A percentile compares a stretch with the other conserved stretches of the same genome.
Evolutionary conservation across 1,140 invertebrate genomes (phyloP).

Genomic region (Potamilus streckersoni): DNA sequence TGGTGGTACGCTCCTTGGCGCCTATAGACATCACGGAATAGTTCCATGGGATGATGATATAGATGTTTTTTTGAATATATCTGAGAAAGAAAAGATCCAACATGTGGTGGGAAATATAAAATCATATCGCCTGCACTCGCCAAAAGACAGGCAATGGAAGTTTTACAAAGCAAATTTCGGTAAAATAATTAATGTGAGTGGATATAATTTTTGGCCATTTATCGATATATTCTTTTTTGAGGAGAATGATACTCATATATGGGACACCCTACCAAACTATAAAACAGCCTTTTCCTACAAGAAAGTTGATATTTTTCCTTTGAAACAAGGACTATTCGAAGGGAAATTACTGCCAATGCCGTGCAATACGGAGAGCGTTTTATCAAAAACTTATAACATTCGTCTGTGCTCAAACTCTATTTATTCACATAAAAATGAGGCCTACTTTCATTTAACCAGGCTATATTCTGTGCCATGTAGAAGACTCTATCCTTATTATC

Average conservation of each 20-base stretch:
- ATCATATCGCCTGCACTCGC: slow-evolving; percentile 6
- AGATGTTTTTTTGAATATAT: slow-evolving; percentile 38
- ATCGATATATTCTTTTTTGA: slow-evolving; percentile 61
- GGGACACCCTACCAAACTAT: slow-evolving; percentile 44
- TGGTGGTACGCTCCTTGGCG: slow-evolving; percentile 43
- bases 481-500: slow-evolving; percentile 8
- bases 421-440: slow-evolving; percentile 43
- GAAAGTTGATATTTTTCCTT: slow-evolving; percentile 52
- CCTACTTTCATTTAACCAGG: neutral
- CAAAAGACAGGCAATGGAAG: slow-evolving; percentile 28
- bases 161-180: slow-evolving; percentile 10
- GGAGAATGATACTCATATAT: slow-evolving; percentile 55
- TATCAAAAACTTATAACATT: slow-evolving; percentile 42
- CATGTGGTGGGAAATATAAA: slow-evolving; percentile 8
- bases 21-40: slow-evolving; percentile 44
- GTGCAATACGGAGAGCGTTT: slow-evolving; percentile 34
- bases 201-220: slow-evolving; percentile 48
- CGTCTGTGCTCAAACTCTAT: slow-evolving; percentile 37
- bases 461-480: slow-evolving; percentile 13
- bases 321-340: slow-evolving; percentile 48
- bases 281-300: slow-evolving; percentile 34
- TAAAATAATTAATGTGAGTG: no score
- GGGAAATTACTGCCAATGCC: slow-evolving; percentile 46
- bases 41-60: slow-evolving; percentile 56
- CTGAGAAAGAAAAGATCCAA: slow-evolving; percentile 13